Base-by-base conservation (phyloP, 2,888 invertebrate species). In the Hirudinaria manillensis region DNA sequence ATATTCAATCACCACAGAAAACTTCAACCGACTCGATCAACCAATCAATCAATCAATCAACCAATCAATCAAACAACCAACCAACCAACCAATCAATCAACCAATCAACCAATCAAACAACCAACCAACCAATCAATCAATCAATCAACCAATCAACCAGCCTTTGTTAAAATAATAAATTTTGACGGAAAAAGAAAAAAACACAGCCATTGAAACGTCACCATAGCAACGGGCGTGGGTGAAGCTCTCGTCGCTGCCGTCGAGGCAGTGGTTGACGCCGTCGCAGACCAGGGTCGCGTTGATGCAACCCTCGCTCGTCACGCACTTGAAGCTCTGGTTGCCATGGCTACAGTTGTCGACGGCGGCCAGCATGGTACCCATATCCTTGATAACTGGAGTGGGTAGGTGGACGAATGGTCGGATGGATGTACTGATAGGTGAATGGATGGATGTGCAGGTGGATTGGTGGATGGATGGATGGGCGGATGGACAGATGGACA, bases 241-340 rank as follows among this genome's bases (percentile, higher is more conserved):
- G 55, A 75, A 75, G 70, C 70, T 75, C 66, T 75, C 75, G 34
- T 75, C 75, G 53, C 75, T 75, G 45, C 75, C 70, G 56, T 75
- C 75, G n/a, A n/a, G 32, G 51, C 75, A 75, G 55, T 75, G n/a
- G 53, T 75, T 66, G 32, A 70, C 68, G 0, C 75, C 75, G 53
- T 75, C 75, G 56, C 75, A 75, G 21, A 75, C 75, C n/a, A 55
- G 38, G 56, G 66, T 75, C 66, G 45, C 32, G 70, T 75, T 75
- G 32, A 70, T 51, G 68, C 75, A 75, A 34, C 75, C 70, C 24
- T 66, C 70, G 68, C 66, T 66, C n/a, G 68, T 34, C 38, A 51
- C 32, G 27, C 75, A 75, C n/a, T 66, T 65, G 68, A 75, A 75
- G 65, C 36, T 74, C 51, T 65, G 45, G 74, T 74, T 74, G 61